A percentile compares a stretch with the other conserved stretches of the same genome.
These are phyloP conservation scores for Bactericera cockerelli DNA, from an alignment of 1,140 invertebrate genomes.

Conservation along the genomic window DNA sequence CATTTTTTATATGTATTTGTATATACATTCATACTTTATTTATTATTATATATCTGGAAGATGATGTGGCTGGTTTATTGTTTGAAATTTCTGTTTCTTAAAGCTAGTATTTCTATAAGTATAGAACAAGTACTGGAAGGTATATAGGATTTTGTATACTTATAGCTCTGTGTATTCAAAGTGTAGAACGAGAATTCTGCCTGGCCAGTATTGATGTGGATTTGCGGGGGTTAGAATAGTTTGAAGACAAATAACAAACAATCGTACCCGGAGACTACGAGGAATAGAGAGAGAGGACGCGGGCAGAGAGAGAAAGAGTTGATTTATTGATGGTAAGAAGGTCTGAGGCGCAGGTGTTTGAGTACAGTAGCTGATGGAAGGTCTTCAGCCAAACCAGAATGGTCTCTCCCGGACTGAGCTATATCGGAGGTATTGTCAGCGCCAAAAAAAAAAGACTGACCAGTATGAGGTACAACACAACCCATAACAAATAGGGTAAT, in stretches of 20 bases:
- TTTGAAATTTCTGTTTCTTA: conserved; percentile 1
- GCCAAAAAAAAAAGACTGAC: no score
- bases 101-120: no score
- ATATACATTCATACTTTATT: no score
- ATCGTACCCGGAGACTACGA: background rate
- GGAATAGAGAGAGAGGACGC: background rate
- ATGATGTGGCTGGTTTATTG: background rate
- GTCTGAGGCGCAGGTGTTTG: background rate
- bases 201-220: background rate
- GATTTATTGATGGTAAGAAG: conserved; percentile 9
- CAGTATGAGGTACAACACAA: no score
- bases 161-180: background rate
- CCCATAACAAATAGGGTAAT: no score
- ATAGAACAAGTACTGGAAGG: no score
- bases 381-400: background rate
- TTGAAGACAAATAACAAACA: conserved; percentile 7
- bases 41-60: no score
- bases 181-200: background rate
- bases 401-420: no score
- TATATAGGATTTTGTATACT: no score
- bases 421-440: no score
- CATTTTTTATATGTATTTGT: no score
- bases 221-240: conserved; percentile 7
- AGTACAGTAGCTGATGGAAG: conserved; percentile 2
- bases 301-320: background rate